Evolutionary conservation across 2,888 invertebrate species (phyloP), one percentile per base, ranked within the genome.

Genomic region (Oligia strigilis): DNA sequence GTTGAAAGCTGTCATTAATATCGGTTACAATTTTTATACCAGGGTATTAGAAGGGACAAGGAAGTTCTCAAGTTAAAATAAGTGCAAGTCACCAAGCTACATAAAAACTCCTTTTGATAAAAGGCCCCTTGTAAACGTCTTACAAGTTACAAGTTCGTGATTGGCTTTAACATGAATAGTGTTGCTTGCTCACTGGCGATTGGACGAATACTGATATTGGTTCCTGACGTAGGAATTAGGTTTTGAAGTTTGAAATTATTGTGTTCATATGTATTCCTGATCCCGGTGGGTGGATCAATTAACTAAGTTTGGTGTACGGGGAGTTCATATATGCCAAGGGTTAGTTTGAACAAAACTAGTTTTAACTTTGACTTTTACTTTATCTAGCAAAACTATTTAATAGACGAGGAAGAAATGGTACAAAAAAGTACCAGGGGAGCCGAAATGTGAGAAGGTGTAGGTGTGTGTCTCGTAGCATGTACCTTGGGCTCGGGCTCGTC

Each of bases 401-500:
- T 4, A 64, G 17, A 55, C 17, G 43, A 14, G 69, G 2, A 13
- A 36, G 66, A 70, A 70, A 72, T 14, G 29, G 65, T 75, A 66
- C 36, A 14, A 69, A 70, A 29, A 80, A 60, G 80, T 85, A 86
- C 86, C 78, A 88, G 89, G 89, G 49, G 62, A 64, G 1, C 72
- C 81, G 71, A 82, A 49, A 72, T 71, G 83, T 66, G 66, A 80
- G 83, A 65, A 80, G 82, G 58, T 67, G 83, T 72, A 69, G 4
- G 72, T 62, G 65, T 70, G 65, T 52, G 55, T 43, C 4, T 17
- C 9, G 62, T 40, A 23, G 40, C 23, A 43, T 60, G 92, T 93
- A 94, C 94, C 94, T 94, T 94, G 49, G 92, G 88, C 83, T 91
- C 90, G 79, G 93, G 92, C 85, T 89, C 86, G 83, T 92, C 92